Conservation (phyloP, 2,113 vertebrate genomes). For the Erpornis zantholeuca region DNA sequence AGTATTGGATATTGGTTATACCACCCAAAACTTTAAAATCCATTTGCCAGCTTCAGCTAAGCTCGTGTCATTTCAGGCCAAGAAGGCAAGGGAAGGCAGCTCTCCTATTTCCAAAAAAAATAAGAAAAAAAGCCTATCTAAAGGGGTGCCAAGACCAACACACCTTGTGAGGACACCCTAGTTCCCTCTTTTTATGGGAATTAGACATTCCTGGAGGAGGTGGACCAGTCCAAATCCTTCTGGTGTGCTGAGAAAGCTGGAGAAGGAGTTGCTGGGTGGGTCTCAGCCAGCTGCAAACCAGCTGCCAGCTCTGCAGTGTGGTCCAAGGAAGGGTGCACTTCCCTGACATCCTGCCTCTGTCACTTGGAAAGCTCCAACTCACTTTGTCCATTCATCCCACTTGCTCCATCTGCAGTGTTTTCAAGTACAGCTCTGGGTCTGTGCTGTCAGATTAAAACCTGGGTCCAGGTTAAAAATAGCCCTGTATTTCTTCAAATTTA, state of each 20-base stretch:
- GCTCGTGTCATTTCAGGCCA: neutral
- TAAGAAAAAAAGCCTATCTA: neutral
- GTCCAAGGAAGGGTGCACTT: neutral
- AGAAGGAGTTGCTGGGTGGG: neutral
- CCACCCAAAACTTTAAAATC: neutral
- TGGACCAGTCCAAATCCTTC: neutral
- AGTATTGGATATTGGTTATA: neutral
- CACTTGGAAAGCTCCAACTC: neutral
- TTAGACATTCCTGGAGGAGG: neutral
- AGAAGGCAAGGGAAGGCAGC: neutral
- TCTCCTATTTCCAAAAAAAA: neutral
- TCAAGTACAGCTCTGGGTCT: neutral
- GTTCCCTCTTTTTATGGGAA: neutral
- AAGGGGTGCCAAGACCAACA: neutral
- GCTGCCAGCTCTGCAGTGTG: neutral
- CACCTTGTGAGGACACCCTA: neutral
- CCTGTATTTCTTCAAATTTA: neutral
- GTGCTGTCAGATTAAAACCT: neutral
- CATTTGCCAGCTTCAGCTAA: neutral
- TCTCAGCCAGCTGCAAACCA: neutral
- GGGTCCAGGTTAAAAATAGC: neutral
- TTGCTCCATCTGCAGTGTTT: neutral
- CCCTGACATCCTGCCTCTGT: neutral
- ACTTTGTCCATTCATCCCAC: neutral
- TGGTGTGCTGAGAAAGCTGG: neutral